Percentiles rank a stretch among this genome's conserved stretches.
Conservation (phyloP, 2,888 invertebrate species). For the Hemithea aestivaria region DNA sequence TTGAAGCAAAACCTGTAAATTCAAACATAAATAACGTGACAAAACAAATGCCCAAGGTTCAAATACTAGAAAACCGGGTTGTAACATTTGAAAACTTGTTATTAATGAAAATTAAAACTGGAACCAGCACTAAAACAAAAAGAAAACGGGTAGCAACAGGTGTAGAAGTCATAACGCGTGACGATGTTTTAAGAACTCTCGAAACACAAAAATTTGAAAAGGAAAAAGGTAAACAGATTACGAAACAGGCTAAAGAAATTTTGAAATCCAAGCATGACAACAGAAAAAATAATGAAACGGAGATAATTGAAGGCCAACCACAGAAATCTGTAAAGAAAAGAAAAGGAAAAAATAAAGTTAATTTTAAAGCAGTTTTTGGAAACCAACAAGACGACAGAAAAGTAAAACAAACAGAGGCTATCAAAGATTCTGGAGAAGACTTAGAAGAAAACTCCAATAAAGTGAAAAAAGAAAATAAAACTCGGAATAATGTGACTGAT, state of each 20-base stretch:
- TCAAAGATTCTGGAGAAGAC: constrained; percentile 1
- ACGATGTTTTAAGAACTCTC: constrained; percentile 8
- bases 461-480: constrained; percentile 4
- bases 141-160: constrained; percentile 10
- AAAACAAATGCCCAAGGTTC: constrained; percentile 7
- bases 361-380: constrained; percentile 2
- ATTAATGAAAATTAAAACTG: constrained; percentile 17
- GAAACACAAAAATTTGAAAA: constrained; percentile 1
- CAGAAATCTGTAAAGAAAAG: too few relatives aligned
- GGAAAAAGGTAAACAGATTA: constrained; percentile 3
- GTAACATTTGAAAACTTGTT: constrained; percentile 17
- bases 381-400: constrained; percentile 3
- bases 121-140: constrained; percentile 13
- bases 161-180: constrained; percentile 13
- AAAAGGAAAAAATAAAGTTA: too few relatives aligned
- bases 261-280: neutral
- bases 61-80: constrained; percentile 16
- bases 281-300: too few relatives aligned
- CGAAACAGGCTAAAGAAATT: constrained; percentile 2
- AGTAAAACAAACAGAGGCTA: constrained; percentile 2
- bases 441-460: constrained; percentile 4
- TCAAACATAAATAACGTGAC: too few relatives aligned
- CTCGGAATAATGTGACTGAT: too few relatives aligned
- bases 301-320: too few relatives aligned
- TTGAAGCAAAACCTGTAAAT: too few relatives aligned